Evolutionary conservation across 2,797 vertebrate species (phyloP).

Genomic region (Brachymystax lenok): DNA sequence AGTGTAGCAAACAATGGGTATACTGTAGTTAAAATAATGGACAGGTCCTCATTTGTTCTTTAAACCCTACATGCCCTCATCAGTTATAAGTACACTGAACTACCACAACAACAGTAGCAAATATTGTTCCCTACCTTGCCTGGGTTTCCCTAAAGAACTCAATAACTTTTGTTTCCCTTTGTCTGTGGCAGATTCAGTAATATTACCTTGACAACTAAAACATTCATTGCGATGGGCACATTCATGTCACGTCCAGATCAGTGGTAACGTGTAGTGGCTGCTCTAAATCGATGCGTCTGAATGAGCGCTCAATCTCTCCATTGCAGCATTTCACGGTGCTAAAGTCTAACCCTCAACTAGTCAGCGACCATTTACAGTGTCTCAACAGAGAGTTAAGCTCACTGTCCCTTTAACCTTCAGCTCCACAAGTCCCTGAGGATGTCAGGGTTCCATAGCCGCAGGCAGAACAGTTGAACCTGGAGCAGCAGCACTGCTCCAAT

Average conservation of each 20-base stretch:
- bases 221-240: background rate
- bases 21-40: background rate
- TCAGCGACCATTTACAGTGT: slow-evolving; percentile 45
- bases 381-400: slow-evolving; percentile 59
- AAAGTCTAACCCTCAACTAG: slow-evolving; percentile 11
- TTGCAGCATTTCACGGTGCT: slow-evolving; percentile 32
- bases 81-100: no score
- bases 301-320: background rate
- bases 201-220: background rate
- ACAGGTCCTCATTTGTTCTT: background rate
- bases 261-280: background rate
- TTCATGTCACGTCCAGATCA: background rate
- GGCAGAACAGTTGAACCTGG: no score
- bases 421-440: slow-evolving; percentile 4
- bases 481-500: no score
- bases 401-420: slow-evolving; percentile 56
- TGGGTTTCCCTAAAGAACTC: no score
- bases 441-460: no score
- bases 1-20: background rate
- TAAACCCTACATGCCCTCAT: no score
- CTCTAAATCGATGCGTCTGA: background rate
- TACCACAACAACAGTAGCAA: no score
- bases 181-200: background rate
- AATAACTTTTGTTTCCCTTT: background rate
- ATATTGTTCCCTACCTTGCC: no score